Conservation (phyloP, 2,888 invertebrate species). For the Tetranychus piercei region DNA sequence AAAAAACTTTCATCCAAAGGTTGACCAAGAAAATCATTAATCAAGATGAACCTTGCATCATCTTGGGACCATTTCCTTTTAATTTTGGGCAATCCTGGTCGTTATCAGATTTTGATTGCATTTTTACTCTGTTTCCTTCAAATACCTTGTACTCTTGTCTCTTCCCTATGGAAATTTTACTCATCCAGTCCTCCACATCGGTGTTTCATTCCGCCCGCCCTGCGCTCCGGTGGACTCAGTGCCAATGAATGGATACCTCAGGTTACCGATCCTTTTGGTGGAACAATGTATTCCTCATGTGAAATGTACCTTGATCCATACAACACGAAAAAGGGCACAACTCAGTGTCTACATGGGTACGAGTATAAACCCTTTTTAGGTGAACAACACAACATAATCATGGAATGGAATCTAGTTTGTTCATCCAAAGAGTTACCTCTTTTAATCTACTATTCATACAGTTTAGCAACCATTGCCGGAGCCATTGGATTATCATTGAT, state of each 20-base stretch:
- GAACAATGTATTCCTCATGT: slow-evolving; percentile 22
- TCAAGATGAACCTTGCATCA: slow-evolving; percentile 12
- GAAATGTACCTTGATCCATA: slow-evolving; percentile 23
- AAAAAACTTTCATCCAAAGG: too few species aligned
- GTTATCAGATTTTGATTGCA: slow-evolving; percentile 25
- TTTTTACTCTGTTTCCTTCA: slow-evolving; percentile 27
- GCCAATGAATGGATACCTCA: slow-evolving; percentile 22
- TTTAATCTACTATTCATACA: slow-evolving; percentile 22
- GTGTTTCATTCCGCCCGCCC: slow-evolving; percentile 16
- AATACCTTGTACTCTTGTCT: slow-evolving; percentile 24
- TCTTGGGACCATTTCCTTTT: slow-evolving; percentile 25
- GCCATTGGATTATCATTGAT: slow-evolving; percentile 22
- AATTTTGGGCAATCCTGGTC: slow-evolving; percentile 24
- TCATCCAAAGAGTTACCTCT: slow-evolving; percentile 23
- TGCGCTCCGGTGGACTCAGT: background rate
- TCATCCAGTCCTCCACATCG: slow-evolving; percentile 24
- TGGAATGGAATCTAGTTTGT: slow-evolving; percentile 26
- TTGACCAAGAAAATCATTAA: too few species aligned
- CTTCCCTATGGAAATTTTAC: slow-evolving; percentile 24
- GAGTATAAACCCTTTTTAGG: slow-evolving; percentile 22
- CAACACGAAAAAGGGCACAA: slow-evolving; percentile 25
- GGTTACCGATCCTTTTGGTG: slow-evolving; percentile 12
- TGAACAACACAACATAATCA: slow-evolving; percentile 20
- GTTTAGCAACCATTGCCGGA: slow-evolving; percentile 23
- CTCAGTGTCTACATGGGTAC: slow-evolving; percentile 24